phyloP scores from a whole-genome alignment of 2,888 invertebrate genomes.

The Eudasyphora cyanicolor region DNA sequence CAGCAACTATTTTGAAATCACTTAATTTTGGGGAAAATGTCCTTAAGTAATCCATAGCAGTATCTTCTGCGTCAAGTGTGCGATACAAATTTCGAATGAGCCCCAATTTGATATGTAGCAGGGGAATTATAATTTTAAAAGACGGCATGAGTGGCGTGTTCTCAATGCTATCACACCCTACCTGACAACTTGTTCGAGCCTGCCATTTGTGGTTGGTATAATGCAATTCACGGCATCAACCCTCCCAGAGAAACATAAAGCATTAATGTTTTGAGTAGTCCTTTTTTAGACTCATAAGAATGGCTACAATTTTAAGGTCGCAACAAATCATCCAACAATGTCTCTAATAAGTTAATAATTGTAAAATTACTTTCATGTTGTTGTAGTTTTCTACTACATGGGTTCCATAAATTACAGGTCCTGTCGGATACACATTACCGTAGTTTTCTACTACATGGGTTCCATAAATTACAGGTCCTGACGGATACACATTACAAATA shows the following conservation, averaged over 20 bases:
- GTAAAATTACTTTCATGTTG: not conserved
- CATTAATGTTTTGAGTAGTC: too few species aligned
- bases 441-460: not conserved
- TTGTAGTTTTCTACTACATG: not conserved
- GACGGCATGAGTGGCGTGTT: too few species aligned
- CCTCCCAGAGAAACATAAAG: not conserved
- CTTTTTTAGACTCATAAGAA: not conserved
- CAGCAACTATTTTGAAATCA: too few species aligned
- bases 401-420: too few species aligned
- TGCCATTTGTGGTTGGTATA: not conserved
- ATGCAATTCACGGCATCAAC: not conserved
- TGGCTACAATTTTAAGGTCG: not conserved
- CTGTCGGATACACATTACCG: not conserved
- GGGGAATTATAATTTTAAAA: not conserved
- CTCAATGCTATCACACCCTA: not conserved
- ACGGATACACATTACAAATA: slow-evolving; percentile 2
- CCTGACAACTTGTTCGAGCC: not conserved
- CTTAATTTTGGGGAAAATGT: too few species aligned
- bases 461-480: too few species aligned
- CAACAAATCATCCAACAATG: not conserved
- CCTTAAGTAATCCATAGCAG: too few species aligned
- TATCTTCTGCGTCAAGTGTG: too few species aligned
- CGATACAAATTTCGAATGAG: not conserved
- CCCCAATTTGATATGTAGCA: not conserved
- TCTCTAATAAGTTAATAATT: not conserved